phyloP scores from a whole-genome alignment of 2,797 vertebrate genomes.

The Otolemur crassicaudatus region DNA sequence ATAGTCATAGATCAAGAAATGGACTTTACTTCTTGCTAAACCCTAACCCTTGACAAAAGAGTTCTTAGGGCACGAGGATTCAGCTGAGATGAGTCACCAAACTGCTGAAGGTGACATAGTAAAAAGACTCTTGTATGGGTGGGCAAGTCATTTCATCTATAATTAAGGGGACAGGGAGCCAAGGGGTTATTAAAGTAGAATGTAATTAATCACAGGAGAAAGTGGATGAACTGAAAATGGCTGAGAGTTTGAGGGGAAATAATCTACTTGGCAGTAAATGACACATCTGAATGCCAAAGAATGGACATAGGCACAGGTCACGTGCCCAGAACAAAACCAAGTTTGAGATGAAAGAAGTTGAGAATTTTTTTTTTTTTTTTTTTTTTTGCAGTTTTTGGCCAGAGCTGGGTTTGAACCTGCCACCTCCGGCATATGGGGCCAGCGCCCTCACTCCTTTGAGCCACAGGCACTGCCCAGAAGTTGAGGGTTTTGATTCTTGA shows the following conservation, averaged over 20 bases:
- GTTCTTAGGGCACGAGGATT: not conserved
- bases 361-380: not conserved
- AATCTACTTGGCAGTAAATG: not conserved
- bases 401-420: too few species aligned
- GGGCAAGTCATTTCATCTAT: not conserved
- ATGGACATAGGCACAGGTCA: not conserved
- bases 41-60: not conserved
- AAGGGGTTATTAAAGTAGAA: not conserved
- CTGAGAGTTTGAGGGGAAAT: not conserved
- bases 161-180: not conserved
- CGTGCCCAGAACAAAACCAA: not conserved
- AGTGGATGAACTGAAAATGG: not conserved
- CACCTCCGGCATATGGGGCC: too few species aligned
- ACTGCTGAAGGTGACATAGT: not conserved
- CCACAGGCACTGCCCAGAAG: too few species aligned
- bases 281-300: not conserved
- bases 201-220: not conserved
- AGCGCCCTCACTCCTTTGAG: too few species aligned
- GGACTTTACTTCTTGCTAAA: conserved; percentile 19
- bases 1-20: not conserved
- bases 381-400: too few species aligned
- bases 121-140: not conserved
- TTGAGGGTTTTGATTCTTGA: not conserved
- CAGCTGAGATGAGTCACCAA: not conserved
- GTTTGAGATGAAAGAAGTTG: not conserved